Evolutionary conservation across 2,888 invertebrate species (phyloP).

Genomic region (Sphinx pinastri): DNA sequence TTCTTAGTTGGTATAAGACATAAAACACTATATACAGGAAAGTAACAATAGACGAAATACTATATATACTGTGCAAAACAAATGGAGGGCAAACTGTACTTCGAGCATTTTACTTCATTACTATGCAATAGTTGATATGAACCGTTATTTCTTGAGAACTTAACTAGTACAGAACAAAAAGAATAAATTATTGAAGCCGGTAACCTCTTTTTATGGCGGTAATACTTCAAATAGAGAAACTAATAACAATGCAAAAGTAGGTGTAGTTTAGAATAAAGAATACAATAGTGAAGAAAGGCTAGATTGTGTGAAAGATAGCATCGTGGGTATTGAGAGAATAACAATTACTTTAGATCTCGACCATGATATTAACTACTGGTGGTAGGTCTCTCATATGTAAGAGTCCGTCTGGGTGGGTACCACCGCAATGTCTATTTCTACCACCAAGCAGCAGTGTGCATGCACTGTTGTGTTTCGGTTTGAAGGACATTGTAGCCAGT

Average conservation of each 20-base stretch:
- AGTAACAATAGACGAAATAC: background rate
- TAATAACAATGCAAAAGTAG: background rate
- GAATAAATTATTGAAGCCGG: constrained; percentile 1
- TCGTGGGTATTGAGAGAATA: no score
- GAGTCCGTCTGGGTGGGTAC: no score
- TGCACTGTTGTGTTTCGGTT: no score
- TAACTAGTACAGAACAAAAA: constrained; percentile 3
- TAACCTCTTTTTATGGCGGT: background rate
- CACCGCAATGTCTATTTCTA: no score
- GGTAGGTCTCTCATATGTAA: no score
- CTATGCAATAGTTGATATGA: constrained; percentile 3
- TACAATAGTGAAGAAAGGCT: background rate
- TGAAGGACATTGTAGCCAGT: no score
- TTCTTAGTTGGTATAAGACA: no score
- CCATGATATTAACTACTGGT: no score
- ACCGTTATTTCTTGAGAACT: constrained; percentile 15
- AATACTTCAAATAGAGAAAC: background rate
- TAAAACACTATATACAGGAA: no score
- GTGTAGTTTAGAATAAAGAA: background rate
- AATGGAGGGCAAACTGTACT: background rate
- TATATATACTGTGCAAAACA: background rate
- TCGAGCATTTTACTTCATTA: background rate
- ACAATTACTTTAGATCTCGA: no score
- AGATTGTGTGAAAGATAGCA: no score
- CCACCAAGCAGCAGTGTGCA: no score